phyloP scores from a whole-genome alignment of 1,140 invertebrate genomes.

The Gryllus bimaculatus region DNA sequence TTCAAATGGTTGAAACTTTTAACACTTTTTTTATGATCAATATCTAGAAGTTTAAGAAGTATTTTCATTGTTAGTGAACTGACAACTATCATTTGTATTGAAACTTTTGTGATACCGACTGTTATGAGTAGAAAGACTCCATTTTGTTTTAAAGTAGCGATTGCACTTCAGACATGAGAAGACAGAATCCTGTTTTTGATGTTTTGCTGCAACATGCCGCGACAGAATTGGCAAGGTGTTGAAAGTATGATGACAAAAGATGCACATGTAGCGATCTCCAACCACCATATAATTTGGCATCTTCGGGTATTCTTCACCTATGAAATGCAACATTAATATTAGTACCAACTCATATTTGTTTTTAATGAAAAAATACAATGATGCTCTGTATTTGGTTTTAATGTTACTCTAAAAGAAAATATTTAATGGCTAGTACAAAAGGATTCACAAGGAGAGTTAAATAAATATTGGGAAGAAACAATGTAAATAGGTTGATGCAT shows the following conservation, averaged over 20 bases:
- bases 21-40: too few species aligned
- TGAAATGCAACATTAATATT: not conserved
- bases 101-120: conserved; percentile 20
- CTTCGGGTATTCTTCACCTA: conserved; percentile 12
- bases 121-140: conserved; percentile 22
- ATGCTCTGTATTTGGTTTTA: too few species aligned
- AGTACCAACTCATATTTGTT: too few species aligned
- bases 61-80: too few species aligned
- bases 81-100: too few species aligned
- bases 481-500: too few species aligned
- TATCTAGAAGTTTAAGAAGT: too few species aligned
- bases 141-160: conserved; percentile 22
- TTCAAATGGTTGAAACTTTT: too few species aligned
- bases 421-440: not conserved
- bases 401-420: too few species aligned
- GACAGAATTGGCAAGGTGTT: conserved; percentile 21
- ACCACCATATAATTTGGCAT: conserved; percentile 7
- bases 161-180: conserved; percentile 20
- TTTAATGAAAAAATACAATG: too few species aligned
- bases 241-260: conserved; percentile 18
- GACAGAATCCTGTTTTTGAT: conserved; percentile 16
- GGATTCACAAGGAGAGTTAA: not conserved
- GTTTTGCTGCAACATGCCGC: conserved; percentile 20
- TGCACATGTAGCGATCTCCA: conserved; percentile 18
- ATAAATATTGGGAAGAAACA: too few species aligned